Evolutionary conservation across 2,888 invertebrate genomes (phyloP), one percentile per base, ranked within the genome.

Genomic region (Hypomecis punctinalis): DNA sequence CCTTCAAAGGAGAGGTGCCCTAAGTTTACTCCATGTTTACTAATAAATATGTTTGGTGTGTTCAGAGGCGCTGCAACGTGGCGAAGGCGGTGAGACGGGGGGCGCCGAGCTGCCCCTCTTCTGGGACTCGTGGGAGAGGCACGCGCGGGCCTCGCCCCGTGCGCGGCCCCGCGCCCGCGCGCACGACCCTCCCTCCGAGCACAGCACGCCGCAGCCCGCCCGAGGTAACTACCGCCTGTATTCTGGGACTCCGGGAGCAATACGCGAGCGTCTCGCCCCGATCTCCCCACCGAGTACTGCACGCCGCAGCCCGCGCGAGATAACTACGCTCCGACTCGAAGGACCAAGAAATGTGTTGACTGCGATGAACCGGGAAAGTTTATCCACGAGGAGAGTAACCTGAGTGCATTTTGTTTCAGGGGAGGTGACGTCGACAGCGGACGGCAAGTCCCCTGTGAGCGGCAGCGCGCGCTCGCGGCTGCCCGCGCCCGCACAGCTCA

Each of bases 41-140:
- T 33, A 4, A 10, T 47, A 23, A 10, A 5, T 6, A 47, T 13
- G 13, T 45, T 40, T 6, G 11, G 13, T 8, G 11, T 8, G 47
- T 67, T 0, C 83, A 93, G 92, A 93, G 71, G 91, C 91, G 0
- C 70, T 93, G 9, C 87, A 83, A 0, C 86, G 91, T 4, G 92
- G 92, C 48, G 91, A 91, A 36, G 95, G 93, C 49, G 61, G 65
- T 6, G 71, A 72, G 39, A 93, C 93, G 64, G 93, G 93, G 54
- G 93, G 93, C 68, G 93, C 94, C 61, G 81, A 95, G 93, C 77
- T 96, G 80, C 95, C 96, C 71, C 93, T 99, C 75, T 98, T 97
- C 90, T 99, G 98, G 98, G 98, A 98, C 88, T 98, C 98, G 6
- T 98, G 98, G 98, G 98, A 98, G 87, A 93, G 96, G 56, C 95